Evolutionary conservation across 2,797 vertebrate species (phyloP).

Genomic region (Alfaro cultratus): DNA sequence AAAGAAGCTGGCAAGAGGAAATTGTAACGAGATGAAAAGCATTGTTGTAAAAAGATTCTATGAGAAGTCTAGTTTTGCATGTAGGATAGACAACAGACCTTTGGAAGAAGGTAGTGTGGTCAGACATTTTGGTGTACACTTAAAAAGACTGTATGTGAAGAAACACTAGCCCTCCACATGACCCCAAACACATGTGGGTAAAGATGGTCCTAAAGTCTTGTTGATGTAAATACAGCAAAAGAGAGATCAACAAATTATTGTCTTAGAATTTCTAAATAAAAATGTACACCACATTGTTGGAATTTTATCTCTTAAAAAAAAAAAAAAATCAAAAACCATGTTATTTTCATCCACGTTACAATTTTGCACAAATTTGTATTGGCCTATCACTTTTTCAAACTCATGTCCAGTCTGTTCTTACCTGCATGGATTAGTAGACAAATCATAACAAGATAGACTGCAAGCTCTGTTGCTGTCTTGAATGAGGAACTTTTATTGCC

Average conservation of each 20-base stretch:
- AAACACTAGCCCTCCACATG: too few species aligned
- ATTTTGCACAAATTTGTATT: background rate
- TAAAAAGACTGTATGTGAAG: too few species aligned
- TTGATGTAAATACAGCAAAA: background rate
- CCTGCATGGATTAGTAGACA: background rate
- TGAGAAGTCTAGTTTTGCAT: background rate
- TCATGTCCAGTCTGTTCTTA: background rate
- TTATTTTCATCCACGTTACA: background rate
- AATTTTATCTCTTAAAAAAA: background rate
- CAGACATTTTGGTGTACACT: too few species aligned
- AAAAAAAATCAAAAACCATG: background rate
- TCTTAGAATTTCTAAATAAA: background rate
- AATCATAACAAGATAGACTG: background rate
- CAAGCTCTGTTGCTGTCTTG: background rate
- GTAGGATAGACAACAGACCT: too few species aligned
- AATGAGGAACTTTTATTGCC: conserved; percentile 8
- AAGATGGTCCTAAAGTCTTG: background rate
- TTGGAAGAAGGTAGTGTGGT: too few species aligned
- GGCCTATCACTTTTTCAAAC: background rate
- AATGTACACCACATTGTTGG: background rate
- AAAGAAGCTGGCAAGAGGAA: background rate
- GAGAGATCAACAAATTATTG: background rate
- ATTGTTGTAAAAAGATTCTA: background rate
- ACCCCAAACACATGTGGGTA: background rate
- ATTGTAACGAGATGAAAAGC: background rate